Percentiles rank a stretch among this genome's conserved stretches.
These are phyloP conservation scores for Ornithorhynchus anatinus DNA, from an alignment of 2,113 vertebrate species.

Conservation along the genomic window DNA sequence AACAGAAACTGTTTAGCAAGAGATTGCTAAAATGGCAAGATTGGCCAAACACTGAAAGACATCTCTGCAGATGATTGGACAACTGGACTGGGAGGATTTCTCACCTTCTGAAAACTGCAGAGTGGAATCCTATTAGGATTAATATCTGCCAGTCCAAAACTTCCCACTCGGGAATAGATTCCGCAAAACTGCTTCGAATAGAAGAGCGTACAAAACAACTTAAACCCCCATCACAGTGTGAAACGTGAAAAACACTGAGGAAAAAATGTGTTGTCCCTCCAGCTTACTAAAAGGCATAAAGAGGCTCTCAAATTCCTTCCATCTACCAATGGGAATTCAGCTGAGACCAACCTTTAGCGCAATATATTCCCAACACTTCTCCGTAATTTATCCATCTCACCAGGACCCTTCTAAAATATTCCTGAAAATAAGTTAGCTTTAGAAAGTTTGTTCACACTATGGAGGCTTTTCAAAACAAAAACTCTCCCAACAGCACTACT, in stretches of 20 bases:
- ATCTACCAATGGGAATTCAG: neutral
- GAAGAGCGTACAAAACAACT: neutral
- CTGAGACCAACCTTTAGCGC: neutral
- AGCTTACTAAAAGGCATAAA: neutral
- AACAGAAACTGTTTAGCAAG: too few species aligned
- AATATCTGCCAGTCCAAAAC: too few species aligned
- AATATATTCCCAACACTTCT: neutral
- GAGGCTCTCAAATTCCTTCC: neutral
- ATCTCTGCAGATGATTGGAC: too few species aligned
- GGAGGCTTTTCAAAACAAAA: neutral
- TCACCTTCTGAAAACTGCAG: too few species aligned
- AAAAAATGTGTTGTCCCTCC: neutral
- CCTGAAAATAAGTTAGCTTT: neutral
- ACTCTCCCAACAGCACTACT: too few species aligned
- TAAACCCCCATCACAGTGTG: rapidly evolving
- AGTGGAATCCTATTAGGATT: too few species aligned
- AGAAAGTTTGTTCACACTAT: neutral
- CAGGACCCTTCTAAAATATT: neutral
- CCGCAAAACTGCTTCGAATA: too few species aligned
- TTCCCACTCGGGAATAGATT: too few species aligned
- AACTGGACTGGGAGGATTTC: too few species aligned
- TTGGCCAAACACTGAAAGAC: too few species aligned
- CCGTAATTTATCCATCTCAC: neutral
- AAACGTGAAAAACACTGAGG: too few species aligned
- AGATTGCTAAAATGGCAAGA: too few species aligned